phyloP scores from a whole-genome alignment of 2,797 vertebrate genomes.

The Streptopelia turtur region DNA sequence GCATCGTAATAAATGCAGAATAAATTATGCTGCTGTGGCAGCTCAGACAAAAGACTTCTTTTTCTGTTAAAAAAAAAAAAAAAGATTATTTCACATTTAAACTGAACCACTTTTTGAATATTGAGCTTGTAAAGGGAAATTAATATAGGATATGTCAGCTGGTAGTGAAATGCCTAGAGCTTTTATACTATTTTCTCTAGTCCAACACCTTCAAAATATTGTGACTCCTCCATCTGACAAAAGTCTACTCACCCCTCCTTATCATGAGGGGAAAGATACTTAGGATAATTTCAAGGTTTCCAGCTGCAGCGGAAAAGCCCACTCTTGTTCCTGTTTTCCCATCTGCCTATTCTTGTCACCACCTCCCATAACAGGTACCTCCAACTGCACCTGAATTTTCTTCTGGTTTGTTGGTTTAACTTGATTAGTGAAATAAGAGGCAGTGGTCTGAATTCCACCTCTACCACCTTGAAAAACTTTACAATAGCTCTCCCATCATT shows the following conservation, averaged over 20 bases:
- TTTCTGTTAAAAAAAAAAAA: background rate
- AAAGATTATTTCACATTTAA: conserved; percentile 57
- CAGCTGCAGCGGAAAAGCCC: background rate
- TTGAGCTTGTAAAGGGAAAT: conserved; percentile 29
- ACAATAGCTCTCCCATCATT: background rate
- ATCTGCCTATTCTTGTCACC: background rate
- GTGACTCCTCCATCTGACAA: background rate
- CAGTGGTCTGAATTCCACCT: background rate
- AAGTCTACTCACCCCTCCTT: background rate
- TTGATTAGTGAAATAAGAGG: background rate
- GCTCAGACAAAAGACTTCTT: conserved; percentile 60
- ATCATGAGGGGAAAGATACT: background rate
- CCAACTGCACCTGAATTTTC: background rate
- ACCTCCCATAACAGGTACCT: background rate
- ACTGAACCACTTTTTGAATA: conserved; percentile 47
- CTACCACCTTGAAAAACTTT: background rate
- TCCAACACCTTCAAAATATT: background rate
- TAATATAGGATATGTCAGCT: conserved; percentile 33
- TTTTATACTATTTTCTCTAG: background rate
- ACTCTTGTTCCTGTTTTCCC: background rate
- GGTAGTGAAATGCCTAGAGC: background rate
- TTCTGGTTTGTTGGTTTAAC: background rate
- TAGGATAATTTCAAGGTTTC: background rate
- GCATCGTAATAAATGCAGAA: conserved; percentile 46
- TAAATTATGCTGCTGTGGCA: conserved; percentile 52